Conservation (phyloP, 2,888 invertebrate genomes). For the Galeopsomyia nigrocyanea region DNA sequence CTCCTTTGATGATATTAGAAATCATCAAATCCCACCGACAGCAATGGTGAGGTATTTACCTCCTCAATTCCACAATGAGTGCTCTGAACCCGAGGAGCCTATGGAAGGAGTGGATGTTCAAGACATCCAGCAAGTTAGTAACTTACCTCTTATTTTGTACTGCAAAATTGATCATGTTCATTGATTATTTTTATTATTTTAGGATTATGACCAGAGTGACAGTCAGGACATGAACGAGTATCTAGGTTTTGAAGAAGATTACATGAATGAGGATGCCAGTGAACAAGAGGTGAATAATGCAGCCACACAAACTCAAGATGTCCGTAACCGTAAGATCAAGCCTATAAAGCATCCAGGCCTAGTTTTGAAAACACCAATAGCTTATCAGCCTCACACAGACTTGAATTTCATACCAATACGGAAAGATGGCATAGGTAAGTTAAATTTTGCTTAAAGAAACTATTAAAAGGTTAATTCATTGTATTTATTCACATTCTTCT, state of each 20-base stretch:
- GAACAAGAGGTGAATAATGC: constrained; percentile 71
- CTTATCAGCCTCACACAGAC: constrained; percentile 84
- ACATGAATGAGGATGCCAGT: constrained; percentile 70
- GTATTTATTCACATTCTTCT: background rate
- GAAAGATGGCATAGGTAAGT: constrained; percentile 90
- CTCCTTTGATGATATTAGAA: constrained; percentile 64
- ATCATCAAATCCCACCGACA: constrained; percentile 65
- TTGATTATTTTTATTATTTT: constrained; percentile 27
- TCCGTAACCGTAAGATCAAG: constrained; percentile 76
- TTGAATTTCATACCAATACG: constrained; percentile 88
- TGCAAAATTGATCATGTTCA: constrained; percentile 18
- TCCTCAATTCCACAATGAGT: constrained; percentile 63
- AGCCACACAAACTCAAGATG: constrained; percentile 72
- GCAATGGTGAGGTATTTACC: constrained; percentile 66
- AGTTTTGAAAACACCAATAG: constrained; percentile 82
- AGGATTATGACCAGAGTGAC: constrained; percentile 61
- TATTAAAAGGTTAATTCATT: constrained; percentile 40
- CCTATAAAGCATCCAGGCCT: constrained; percentile 82
- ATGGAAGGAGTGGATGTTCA: constrained; percentile 64
- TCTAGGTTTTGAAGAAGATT: constrained; percentile 67
- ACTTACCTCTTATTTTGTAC: background rate
- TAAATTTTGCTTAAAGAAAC: constrained; percentile 22
- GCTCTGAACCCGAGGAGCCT: constrained; percentile 66
- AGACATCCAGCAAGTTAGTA: constrained; percentile 63
- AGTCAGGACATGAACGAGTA: constrained; percentile 66